These are phyloP conservation scores for Papilio demoleus DNA, from an alignment of 2,888 invertebrate species.

Conservation along the genomic window DNA sequence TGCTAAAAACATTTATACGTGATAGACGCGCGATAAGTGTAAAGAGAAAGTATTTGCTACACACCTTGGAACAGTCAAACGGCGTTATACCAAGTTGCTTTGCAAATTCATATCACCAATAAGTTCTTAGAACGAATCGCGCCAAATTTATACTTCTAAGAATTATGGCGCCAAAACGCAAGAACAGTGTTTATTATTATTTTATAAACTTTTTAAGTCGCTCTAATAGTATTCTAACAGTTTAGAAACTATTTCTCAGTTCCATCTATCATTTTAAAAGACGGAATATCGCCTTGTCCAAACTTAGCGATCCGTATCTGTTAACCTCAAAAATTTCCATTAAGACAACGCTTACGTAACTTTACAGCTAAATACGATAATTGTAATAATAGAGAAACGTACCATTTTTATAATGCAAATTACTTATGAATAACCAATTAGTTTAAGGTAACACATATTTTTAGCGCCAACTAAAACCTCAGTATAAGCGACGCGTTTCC, in stretches of 20 bases:
- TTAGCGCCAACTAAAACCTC: slow-evolving; percentile 50
- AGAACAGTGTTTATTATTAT: neutral
- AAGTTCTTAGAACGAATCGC: neutral
- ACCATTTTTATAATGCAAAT: slow-evolving; percentile 43
- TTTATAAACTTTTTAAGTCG: neutral
- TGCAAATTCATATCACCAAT: slow-evolving; percentile 3
- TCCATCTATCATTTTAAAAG: neutral
- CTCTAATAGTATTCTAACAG: neutral
- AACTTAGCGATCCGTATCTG: slow-evolving; percentile 46
- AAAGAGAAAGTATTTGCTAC: slow-evolving; percentile 17
- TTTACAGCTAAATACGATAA: slow-evolving; percentile 44
- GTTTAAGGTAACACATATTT: slow-evolving; percentile 40
- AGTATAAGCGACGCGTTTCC: slow-evolving; percentile 67
- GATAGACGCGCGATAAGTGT: slow-evolving; percentile 12
- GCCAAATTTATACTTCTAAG: slow-evolving; percentile 2
- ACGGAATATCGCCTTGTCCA: slow-evolving; percentile 18
- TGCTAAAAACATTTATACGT: neutral
- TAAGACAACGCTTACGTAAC: slow-evolving; percentile 55
- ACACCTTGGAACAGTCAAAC: neutral
- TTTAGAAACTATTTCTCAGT: neutral
- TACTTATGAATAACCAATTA: slow-evolving; percentile 39
- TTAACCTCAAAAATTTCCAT: slow-evolving; percentile 59
- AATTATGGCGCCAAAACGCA: slow-evolving; percentile 15
- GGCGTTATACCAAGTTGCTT: slow-evolving; percentile 5
- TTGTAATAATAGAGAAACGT: slow-evolving; percentile 39